phyloP scores from a whole-genome alignment of 2,113 vertebrate species.

The Scolopax mira region DNA sequence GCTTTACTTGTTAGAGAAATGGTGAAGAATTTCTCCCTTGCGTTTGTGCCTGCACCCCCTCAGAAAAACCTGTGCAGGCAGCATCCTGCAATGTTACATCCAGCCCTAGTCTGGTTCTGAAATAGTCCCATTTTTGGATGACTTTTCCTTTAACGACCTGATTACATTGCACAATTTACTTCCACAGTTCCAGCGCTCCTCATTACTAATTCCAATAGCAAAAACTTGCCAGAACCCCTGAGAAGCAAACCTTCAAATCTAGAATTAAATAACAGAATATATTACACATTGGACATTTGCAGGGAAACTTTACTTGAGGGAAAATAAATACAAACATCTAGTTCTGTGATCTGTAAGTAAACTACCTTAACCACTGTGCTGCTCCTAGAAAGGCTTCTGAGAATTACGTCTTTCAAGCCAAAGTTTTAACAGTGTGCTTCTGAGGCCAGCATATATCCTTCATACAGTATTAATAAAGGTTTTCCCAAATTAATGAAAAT shows the following conservation, averaged over 20 bases:
- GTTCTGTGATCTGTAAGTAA: slow-evolving; percentile 46
- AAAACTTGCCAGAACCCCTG: slow-evolving; percentile 49
- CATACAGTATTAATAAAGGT: slow-evolving; percentile 64
- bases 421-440: slow-evolving; percentile 55
- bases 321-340: slow-evolving; percentile 53
- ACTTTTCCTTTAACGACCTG: slow-evolving; percentile 24
- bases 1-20: neutral
- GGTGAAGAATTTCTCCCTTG: neutral
- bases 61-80: slow-evolving; percentile 21
- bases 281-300: slow-evolving; percentile 50
- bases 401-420: slow-evolving; percentile 49
- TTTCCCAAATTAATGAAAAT: slow-evolving; percentile 69
- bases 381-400: slow-evolving; percentile 63
- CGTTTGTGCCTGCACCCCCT: neutral
- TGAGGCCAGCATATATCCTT: slow-evolving; percentile 40
- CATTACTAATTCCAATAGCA: slow-evolving; percentile 65
- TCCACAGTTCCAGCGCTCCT: slow-evolving; percentile 45
- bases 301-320: slow-evolving; percentile 57
- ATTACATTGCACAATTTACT: slow-evolving; percentile 32
- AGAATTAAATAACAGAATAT: slow-evolving; percentile 61
- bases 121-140: slow-evolving; percentile 11
- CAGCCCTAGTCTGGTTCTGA: neutral
- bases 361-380: slow-evolving; percentile 24
- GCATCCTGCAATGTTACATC: neutral
- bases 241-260: slow-evolving; percentile 61